Evolutionary conservation across 2,888 invertebrate genomes (phyloP), one percentile per base, ranked within the genome.

Genomic region (Stenodera caucasica): DNA sequence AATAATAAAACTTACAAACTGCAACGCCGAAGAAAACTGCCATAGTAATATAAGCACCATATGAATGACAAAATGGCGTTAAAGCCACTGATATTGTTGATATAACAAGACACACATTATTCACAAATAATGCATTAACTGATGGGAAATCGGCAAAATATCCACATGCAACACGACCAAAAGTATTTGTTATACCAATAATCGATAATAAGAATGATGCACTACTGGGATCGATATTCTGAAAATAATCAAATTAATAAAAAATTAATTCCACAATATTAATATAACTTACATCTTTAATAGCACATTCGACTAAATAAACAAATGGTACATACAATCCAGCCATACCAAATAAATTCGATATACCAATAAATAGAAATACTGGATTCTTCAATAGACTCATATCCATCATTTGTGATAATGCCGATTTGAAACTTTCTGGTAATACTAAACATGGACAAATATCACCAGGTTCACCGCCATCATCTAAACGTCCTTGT

Each of bases 321-420:
- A 96, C 91, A 79, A 96, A 96, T 2, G 95, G 94, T 58, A 96
- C 92, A 78, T 96, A 97, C 57, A 98, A 88, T 67, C 98, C 98
- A 56, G 97, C 92, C 96, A 80, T 92, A 92, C 91, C 95, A 95
- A 73, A 92, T 90, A 98, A 85, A 80, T 97, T 98, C 66, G 95
- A 96, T 56, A 97, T 86, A 62, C 94, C 94, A 75, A 97, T 94
- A 56, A 96, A 82, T 84, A 95, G 88, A 81, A 98, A 94, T 60
- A 94, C 92, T 2, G 94, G 92, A 82, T 97, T 91, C 67, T 88
- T 91, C 58, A 98, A 84, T 56, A 98, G 82, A 55, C 91, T 90
- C 72, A 95, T 85, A 81, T 97, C 96, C 84, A 96, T 82, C 96
- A 98, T 96, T 57, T 94, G 92, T 56, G 88, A 85, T 49, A 97